A percentile compares a stretch with the other conserved stretches of the same genome.
Conservation (phyloP, 2,797 vertebrate species). For the Rhinella marina region DNA sequence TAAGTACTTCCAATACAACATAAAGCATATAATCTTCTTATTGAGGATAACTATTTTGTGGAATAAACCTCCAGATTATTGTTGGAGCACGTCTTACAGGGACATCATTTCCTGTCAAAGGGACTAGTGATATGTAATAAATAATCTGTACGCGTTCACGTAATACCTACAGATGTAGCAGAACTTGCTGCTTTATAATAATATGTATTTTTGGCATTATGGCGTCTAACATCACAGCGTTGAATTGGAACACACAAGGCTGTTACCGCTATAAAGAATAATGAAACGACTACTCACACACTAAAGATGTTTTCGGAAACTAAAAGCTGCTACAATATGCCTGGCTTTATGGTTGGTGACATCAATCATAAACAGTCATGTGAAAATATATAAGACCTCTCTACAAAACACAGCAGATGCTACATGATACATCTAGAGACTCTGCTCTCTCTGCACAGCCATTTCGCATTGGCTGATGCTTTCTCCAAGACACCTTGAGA, state of each 20-base stretch:
- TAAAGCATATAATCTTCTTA: constrained; percentile 46
- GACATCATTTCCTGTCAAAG: constrained; percentile 12
- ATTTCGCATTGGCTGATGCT: no score
- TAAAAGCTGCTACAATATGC: no score
- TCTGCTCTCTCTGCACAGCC: no score
- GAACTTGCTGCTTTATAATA: background rate
- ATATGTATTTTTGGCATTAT: background rate
- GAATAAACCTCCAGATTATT: constrained; percentile 40
- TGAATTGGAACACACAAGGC: background rate
- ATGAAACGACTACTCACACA: no score
- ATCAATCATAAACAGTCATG: no score
- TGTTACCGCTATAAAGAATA: background rate
- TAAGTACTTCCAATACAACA: constrained; percentile 15
- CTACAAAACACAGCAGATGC: no score
- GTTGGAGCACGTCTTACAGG: background rate
- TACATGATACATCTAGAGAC: no score
- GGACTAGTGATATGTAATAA: constrained; percentile 16
- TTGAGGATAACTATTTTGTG: constrained; percentile 41
- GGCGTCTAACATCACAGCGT: background rate
- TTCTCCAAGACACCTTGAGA: no score
- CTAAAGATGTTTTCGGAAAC: no score
- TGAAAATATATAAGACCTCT: no score
- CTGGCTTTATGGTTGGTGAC: no score
- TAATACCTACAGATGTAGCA: background rate
- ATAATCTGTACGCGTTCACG: background rate